A percentile compares a stretch with the other conserved stretches of the same genome.
These are phyloP conservation scores for Paratrypauchen microcephalus DNA, from an alignment of 2,797 vertebrate genomes.

Conservation along the genomic window DNA sequence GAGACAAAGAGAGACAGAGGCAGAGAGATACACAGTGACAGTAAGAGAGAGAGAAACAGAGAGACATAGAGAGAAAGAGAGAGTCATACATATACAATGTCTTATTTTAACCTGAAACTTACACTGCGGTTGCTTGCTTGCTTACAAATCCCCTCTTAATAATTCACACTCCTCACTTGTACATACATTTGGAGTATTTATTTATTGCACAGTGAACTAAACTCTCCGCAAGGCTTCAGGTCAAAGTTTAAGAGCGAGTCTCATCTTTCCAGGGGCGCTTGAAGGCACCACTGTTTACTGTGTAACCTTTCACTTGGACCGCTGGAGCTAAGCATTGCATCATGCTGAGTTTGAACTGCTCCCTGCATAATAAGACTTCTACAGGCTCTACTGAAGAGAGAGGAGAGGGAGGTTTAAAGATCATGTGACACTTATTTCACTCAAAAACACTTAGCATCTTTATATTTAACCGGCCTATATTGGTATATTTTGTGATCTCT, in stretches of 20 bases:
- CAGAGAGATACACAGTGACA: no score
- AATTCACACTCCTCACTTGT: background rate
- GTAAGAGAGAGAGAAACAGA: no score
- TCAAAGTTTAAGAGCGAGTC: slow-evolving; percentile 9
- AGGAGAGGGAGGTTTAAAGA: background rate
- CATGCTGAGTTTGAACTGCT: background rate
- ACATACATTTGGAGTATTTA: background rate
- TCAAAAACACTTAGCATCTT: no score
- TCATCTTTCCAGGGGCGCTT: background rate
- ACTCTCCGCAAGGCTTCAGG: background rate
- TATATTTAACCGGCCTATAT: no score
- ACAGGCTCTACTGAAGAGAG: background rate
- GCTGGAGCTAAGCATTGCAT: background rate
- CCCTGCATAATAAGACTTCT: background rate
- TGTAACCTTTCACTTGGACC: slow-evolving; percentile 3
- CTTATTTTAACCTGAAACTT: background rate
- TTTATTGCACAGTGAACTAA: background rate
- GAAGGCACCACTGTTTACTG: slow-evolving; percentile 8
- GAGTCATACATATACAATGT: no score
- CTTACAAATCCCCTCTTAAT: no score
- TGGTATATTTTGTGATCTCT: no score
- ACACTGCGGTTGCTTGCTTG: no score
- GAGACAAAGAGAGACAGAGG: no score
- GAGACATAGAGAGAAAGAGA: no score
- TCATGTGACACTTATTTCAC: no score